Evolutionary conservation across 2,113 vertebrate species (phyloP).

Genomic region (Peromyscus californicus): DNA sequence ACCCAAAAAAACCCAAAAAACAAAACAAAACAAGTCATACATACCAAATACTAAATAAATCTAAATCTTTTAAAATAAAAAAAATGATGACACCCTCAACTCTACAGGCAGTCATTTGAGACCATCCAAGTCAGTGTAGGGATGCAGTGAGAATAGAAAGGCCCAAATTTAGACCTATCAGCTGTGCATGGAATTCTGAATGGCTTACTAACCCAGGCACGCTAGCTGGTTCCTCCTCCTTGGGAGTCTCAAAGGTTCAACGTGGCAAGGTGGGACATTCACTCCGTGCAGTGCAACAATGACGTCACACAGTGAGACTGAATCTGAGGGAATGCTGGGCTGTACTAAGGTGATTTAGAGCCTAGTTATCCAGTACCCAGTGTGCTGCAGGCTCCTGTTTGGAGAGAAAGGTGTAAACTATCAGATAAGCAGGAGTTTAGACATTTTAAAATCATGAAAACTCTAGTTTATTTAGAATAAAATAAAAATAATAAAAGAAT

Average conservation of each 20-base stretch:
- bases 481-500: background rate
- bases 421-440: background rate
- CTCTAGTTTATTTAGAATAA: background rate
- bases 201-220: background rate
- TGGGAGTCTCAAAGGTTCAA: background rate
- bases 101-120: background rate
- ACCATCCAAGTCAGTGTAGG: background rate
- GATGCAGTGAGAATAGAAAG: conserved; percentile 26
- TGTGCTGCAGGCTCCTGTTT: background rate
- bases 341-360: background rate
- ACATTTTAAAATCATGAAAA: background rate
- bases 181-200: conserved; percentile 57
- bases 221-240: background rate
- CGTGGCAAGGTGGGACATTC: background rate
- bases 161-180: conserved; percentile 18
- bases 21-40: too few relatives aligned
- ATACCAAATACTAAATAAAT: background rate
- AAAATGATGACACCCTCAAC: background rate
- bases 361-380: too few relatives aligned
- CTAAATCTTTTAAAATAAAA: background rate
- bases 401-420: background rate
- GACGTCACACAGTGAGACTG: background rate
- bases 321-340: background rate
- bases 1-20: too few relatives aligned
- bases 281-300: background rate